phyloP scores from a whole-genome alignment of 2,113 vertebrate species.

The Aptenodytes forsteri region DNA sequence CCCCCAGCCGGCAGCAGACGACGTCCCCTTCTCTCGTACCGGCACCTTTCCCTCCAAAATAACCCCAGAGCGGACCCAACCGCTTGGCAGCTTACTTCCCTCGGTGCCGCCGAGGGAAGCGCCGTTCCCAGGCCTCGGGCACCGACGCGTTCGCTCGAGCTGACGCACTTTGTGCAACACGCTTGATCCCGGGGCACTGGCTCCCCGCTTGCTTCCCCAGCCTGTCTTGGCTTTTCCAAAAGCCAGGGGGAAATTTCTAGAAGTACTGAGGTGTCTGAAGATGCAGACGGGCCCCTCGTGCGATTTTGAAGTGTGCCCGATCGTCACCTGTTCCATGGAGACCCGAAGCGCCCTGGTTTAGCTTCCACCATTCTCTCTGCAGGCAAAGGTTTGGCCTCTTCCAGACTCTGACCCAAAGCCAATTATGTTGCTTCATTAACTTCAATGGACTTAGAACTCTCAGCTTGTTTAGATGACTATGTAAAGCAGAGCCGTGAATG shows the following conservation, averaged over 20 bases:
- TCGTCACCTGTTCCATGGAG: fast-evolving
- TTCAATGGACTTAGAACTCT: not conserved
- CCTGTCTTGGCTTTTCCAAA: not conserved
- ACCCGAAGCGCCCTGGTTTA: fast-evolving
- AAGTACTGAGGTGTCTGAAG: not conserved
- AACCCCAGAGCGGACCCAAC: fast-evolving
- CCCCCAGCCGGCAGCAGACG: not conserved
- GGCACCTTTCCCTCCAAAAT: not conserved
- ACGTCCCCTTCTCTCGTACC: not conserved
- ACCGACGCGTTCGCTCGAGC: fast-evolving
- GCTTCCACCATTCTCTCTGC: not conserved
- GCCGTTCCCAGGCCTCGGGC: fast-evolving
- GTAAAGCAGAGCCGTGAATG: not conserved
- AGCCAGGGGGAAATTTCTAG: not conserved
- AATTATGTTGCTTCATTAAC: not conserved
- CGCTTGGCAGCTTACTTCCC: fast-evolving
- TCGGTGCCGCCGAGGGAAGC: fast-evolving
- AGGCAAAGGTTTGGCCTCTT: not conserved
- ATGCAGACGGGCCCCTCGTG: fast-evolving
- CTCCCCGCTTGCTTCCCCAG: not conserved
- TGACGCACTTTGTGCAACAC: fast-evolving
- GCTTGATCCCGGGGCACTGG: fast-evolving
- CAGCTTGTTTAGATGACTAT: not conserved
- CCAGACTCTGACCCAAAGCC: not conserved
- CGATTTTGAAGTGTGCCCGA: not conserved